These are phyloP conservation scores for Stegophylla sp. DNA, from an alignment of 2,888 invertebrate genomes.

Conservation along the genomic window DNA sequence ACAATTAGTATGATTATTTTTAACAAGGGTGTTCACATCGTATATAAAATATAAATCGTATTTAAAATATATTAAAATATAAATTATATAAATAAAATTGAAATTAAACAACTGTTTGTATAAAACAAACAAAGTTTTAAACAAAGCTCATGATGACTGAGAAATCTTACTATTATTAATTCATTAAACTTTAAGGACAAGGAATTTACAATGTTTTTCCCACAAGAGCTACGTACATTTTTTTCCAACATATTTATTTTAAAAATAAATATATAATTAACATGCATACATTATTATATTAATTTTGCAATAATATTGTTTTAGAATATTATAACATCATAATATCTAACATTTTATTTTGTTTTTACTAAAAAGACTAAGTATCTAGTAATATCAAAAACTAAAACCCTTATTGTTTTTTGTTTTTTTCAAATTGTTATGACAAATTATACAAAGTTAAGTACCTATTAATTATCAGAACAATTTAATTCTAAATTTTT, in stretches of 20 bases:
- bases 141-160: constrained; percentile 56
- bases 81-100: constrained; percentile 36
- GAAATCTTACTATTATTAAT: constrained; percentile 46
- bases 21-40: constrained; percentile 13
- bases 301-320: constrained; percentile 46
- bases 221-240: background rate
- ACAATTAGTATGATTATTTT: background rate
- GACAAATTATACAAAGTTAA: constrained; percentile 37
- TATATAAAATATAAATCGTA: constrained; percentile 46
- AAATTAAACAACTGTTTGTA: constrained; percentile 28
- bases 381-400: constrained; percentile 35
- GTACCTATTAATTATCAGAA: constrained; percentile 44
- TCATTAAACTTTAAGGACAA: constrained; percentile 32
- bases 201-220: constrained; percentile 50
- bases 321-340: constrained; percentile 25
- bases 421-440: constrained; percentile 30
- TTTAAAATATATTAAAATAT: constrained; percentile 36
- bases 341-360: background rate
- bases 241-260: constrained; percentile 31
- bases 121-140: constrained; percentile 28
- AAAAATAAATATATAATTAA: background rate
- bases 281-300: constrained; percentile 15
- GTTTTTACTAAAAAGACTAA: background rate
- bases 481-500: constrained; percentile 48
- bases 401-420: constrained; percentile 15